Evolutionary conservation across 2,888 invertebrate species (phyloP).

Genomic region (Chouioia cunea): DNA sequence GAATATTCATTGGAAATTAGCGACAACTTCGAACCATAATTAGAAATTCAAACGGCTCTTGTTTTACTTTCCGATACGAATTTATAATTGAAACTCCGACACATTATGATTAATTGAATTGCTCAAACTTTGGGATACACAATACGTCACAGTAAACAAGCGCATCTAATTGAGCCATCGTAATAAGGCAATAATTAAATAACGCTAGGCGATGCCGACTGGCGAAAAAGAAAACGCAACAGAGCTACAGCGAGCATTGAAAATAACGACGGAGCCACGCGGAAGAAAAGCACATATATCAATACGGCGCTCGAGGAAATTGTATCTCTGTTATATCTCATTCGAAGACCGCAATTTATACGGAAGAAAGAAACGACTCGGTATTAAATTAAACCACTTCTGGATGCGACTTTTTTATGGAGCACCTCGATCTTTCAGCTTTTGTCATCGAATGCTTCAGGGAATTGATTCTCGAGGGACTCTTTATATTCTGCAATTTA

Average conservation of each 20-base stretch:
- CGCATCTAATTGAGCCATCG: slow-evolving; percentile 17
- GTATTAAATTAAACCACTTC: slow-evolving; percentile 39
- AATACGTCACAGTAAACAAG: slow-evolving; percentile 19
- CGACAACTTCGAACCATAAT: too few species aligned
- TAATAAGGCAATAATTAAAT: slow-evolving; percentile 36
- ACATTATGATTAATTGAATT: slow-evolving; percentile 28
- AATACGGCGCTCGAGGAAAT: slow-evolving; percentile 1
- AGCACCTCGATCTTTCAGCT: neutral
- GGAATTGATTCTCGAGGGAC: slow-evolving; percentile 14
- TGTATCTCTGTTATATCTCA: neutral
- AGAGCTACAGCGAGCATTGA: neutral
- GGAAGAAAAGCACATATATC: slow-evolving; percentile 15
- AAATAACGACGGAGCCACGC: slow-evolving; percentile 20
- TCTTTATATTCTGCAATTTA: too few species aligned
- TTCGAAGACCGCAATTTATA: slow-evolving; percentile 10
- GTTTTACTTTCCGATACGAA: slow-evolving; percentile 20
- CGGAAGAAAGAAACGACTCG: slow-evolving; percentile 14
- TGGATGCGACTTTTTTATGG: neutral
- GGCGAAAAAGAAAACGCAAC: neutral
- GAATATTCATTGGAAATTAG: too few species aligned
- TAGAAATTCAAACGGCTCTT: neutral
- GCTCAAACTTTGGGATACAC: slow-evolving; percentile 16
- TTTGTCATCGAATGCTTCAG: neutral
- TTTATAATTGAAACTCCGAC: slow-evolving; percentile 26
- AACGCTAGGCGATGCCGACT: slow-evolving; percentile 3